Conservation (phyloP, 2,797 vertebrate genomes). For the Acipenser oxyrinchus region DNA sequence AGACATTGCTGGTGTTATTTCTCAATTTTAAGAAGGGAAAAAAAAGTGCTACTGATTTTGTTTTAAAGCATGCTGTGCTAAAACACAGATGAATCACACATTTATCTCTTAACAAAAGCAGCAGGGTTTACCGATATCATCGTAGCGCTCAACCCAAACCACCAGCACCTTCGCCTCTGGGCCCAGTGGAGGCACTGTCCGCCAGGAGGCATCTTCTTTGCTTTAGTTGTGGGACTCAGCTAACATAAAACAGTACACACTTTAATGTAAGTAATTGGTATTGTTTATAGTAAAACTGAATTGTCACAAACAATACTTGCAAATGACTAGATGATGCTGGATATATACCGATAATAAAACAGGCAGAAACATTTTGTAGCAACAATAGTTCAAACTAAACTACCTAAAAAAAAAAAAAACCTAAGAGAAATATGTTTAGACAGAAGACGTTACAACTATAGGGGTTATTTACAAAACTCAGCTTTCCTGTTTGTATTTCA, state of each 20-base stretch:
- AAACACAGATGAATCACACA: not conserved
- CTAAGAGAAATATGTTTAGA: too few species aligned
- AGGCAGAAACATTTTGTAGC: too few species aligned
- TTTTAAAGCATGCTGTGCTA: not conserved
- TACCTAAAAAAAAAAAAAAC: too few species aligned
- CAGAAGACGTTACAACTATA: too few species aligned
- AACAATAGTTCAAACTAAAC: too few species aligned
- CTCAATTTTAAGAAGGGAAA: not conserved
- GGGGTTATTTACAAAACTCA: too few species aligned
- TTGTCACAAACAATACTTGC: too few species aligned
- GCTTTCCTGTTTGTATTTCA: too few species aligned
- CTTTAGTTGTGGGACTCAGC: conserved; percentile 82
- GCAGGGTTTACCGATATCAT: conserved; percentile 76
- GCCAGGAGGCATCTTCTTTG: conserved; percentile 77
- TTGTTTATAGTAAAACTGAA: too few species aligned
- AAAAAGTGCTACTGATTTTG: not conserved
- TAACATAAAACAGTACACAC: conserved; percentile 17
- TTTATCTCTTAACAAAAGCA: not conserved
- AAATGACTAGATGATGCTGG: too few species aligned
- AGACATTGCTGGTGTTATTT: not conserved
- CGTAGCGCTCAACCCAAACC: conserved; percentile 90
- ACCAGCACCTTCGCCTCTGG: conserved; percentile 93
- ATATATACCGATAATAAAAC: too few species aligned
- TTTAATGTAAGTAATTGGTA: too few species aligned
- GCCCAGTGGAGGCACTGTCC: conserved; percentile 79